A percentile compares a stretch with the other conserved stretches of the same genome.
These are phyloP conservation scores for Acinonyx jubatus DNA, from an alignment of 2,113 vertebrate species.

Conservation along the genomic window DNA sequence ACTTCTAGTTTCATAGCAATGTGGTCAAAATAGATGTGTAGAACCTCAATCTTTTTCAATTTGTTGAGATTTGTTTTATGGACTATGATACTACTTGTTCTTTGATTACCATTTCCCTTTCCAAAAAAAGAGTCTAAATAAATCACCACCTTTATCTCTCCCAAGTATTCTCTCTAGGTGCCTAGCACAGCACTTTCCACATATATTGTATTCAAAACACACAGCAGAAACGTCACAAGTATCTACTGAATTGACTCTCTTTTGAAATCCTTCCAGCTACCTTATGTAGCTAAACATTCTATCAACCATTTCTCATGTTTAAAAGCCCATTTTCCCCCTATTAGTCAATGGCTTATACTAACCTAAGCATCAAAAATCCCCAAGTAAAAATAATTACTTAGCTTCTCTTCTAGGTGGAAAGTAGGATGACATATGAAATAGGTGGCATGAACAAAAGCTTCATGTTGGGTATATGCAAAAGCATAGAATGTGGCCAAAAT, in stretches of 20 bases:
- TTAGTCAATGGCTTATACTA: background rate
- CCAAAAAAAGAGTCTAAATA: conserved; percentile 47
- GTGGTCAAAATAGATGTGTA: background rate
- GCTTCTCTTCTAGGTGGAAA: background rate
- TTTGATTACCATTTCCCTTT: conserved; percentile 33
- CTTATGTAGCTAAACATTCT: background rate
- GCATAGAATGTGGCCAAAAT: background rate
- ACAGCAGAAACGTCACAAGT: conserved; percentile 34
- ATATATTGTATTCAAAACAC: conserved; percentile 11
- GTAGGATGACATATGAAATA: background rate
- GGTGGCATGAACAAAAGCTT: background rate
- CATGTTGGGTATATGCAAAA: background rate
- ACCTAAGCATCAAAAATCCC: conserved; percentile 14
- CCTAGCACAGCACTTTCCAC: background rate
- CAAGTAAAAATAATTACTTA: conserved; percentile 41
- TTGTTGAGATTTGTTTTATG: background rate
- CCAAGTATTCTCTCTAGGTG: conserved; percentile 12
- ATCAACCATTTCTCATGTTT: conserved; percentile 9
- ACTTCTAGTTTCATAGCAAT: background rate
- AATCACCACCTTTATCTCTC: background rate
- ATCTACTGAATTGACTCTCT: background rate
- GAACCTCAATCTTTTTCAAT: background rate
- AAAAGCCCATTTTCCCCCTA: background rate
- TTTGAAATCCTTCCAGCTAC: conserved; percentile 31
- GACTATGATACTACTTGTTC: conserved; percentile 2